These are phyloP conservation scores for Geotrypetes seraphini DNA, from an alignment of 2,797 vertebrate species.

Conservation along the genomic window DNA sequence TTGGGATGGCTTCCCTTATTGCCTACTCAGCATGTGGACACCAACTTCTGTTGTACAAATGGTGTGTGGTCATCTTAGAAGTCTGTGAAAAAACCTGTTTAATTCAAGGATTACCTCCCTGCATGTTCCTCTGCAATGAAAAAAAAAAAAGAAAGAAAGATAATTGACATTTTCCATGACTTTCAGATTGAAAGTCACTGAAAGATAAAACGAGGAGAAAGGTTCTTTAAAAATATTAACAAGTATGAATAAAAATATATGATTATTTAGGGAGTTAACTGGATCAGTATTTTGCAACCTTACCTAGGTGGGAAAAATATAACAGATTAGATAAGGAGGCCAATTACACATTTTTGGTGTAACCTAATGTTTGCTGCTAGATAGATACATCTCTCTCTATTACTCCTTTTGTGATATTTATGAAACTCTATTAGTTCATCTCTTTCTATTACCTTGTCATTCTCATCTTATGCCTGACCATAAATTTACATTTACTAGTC, in stretches of 20 bases:
- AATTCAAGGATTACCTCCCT: slow-evolving; percentile 99
- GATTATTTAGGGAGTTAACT: slow-evolving; percentile 17
- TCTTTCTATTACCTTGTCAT: too few species aligned
- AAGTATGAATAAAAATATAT: slow-evolving; percentile 22
- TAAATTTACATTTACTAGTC: too few species aligned
- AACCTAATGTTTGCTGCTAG: too few species aligned
- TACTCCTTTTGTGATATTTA: too few species aligned
- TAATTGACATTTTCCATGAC: slow-evolving; percentile 99
- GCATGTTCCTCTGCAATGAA: slow-evolving; percentile 84
- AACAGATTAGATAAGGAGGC: too few species aligned
- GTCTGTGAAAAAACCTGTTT: slow-evolving; percentile 81
- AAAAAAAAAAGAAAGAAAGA: slow-evolving; percentile 92
- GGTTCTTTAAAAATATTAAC: slow-evolving; percentile 65
- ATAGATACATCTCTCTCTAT: too few species aligned
- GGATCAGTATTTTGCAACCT: slow-evolving; percentile 23
- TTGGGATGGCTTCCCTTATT: slow-evolving; percentile 97
- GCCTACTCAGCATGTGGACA: slow-evolving; percentile 97
- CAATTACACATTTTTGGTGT: too few species aligned
- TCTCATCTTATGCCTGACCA: too few species aligned
- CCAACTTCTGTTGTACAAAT: slow-evolving; percentile 83
- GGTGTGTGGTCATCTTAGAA: slow-evolving; percentile 92
- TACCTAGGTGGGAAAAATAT: too few species aligned
- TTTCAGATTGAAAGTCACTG: slow-evolving; percentile 87
- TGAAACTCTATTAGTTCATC: too few species aligned
- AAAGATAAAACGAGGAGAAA: slow-evolving; percentile 61